Conservation (phyloP, 2,888 invertebrate species). For the Ellobium chinense region DNA sequence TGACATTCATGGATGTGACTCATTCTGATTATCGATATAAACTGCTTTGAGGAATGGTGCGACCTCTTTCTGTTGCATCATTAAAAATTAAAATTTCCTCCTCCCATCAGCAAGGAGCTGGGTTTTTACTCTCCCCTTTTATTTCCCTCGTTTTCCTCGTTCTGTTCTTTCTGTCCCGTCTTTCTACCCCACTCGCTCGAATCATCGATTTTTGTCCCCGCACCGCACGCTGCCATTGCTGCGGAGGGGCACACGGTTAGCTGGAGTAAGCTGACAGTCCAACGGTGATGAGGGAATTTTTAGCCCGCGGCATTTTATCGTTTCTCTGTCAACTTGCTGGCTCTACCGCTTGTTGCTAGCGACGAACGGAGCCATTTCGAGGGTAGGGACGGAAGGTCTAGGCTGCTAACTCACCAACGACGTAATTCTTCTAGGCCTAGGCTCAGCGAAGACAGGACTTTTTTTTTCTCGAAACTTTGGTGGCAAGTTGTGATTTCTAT, state of each 20-base stretch:
- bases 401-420: neutral
- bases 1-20: neutral
- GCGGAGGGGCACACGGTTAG: neutral
- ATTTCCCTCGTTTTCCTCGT: neutral
- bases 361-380: neutral
- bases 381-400: neutral
- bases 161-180: neutral
- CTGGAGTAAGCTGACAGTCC: slow-evolving; percentile 15
- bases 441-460: neutral
- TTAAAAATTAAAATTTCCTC: slow-evolving; percentile 29
- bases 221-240: neutral
- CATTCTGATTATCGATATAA: slow-evolving; percentile 15
- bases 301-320: slow-evolving; percentile 21
- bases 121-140: neutral
- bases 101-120: neutral
- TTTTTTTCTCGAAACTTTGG: too few species aligned
- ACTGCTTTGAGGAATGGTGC: neutral
- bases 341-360: slow-evolving; percentile 17
- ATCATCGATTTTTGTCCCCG: neutral
- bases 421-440: neutral
- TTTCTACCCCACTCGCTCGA: too few species aligned
- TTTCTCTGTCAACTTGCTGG: slow-evolving; percentile 14
- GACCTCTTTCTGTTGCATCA: neutral
- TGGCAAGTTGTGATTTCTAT: too few species aligned
- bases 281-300: slow-evolving; percentile 29